These are phyloP conservation scores for Ardeotis arabs DNA, from an alignment of 2,113 vertebrate genomes.

Conservation along the genomic window DNA sequence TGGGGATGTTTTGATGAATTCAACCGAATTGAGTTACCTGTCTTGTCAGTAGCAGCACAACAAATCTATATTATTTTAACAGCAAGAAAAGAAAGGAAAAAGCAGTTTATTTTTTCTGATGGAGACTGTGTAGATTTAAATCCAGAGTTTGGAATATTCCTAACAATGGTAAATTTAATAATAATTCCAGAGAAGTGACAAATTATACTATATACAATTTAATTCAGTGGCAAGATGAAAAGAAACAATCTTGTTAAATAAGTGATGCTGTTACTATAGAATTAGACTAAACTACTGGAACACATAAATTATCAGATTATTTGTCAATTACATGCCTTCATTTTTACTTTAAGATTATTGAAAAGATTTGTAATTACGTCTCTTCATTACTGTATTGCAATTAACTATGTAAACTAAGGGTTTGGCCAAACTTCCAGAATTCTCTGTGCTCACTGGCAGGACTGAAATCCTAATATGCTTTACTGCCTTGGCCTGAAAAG, in stretches of 20 bases:
- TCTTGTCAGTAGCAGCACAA: constrained; percentile 91
- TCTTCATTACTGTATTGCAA: background rate
- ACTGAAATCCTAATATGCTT: background rate
- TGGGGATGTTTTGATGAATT: constrained; percentile 97
- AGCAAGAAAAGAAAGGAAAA: constrained; percentile 88
- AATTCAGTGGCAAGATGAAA: background rate
- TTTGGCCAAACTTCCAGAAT: background rate
- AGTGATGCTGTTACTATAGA: background rate
- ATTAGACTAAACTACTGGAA: background rate
- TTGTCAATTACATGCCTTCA: background rate
- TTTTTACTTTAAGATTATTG: background rate
- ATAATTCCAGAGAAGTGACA: background rate
- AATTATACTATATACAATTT: background rate
- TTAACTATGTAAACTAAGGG: background rate
- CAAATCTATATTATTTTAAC: constrained; percentile 91
- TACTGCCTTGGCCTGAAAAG: background rate
- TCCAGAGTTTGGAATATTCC: constrained; percentile 91
- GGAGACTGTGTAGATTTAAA: constrained; percentile 90
- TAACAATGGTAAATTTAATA: constrained; percentile 86
- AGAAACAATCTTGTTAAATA: background rate
- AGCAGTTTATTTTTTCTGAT: constrained; percentile 89
- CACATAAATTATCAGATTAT: background rate
- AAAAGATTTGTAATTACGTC: background rate
- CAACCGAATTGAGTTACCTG: constrained; percentile 90
- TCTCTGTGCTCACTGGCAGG: background rate